Conservation (phyloP, 2,888 invertebrate species). For the Camptogramma bilineatum region DNA sequence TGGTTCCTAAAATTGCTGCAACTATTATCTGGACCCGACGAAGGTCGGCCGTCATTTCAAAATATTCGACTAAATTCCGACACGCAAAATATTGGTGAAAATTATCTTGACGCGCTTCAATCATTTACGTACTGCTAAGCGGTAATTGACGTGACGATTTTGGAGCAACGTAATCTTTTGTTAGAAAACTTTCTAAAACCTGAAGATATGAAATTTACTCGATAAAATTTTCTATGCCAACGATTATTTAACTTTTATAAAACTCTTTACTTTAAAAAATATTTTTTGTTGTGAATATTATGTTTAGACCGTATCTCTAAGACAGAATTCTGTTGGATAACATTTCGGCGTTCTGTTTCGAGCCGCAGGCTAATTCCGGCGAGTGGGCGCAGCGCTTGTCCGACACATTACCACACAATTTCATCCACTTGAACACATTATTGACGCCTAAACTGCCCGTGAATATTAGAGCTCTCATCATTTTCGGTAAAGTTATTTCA, state of each 20-base stretch:
- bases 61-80: conserved; percentile 79
- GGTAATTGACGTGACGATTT: conserved; percentile 15
- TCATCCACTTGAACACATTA: conserved; percentile 65
- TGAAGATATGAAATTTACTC: too few relatives aligned
- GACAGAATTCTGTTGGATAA: conserved; percentile 27
- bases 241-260: too few relatives aligned
- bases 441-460: conserved; percentile 40
- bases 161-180: not conserved
- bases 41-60: conserved; percentile 78
- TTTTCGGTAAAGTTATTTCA: conserved; percentile 29
- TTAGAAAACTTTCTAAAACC: too few relatives aligned
- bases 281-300: too few relatives aligned
- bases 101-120: conserved; percentile 50
- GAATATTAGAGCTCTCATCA: conserved; percentile 36
- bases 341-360: conserved; percentile 36
- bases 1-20: conserved; percentile 81
- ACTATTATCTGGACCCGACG: conserved; percentile 80
- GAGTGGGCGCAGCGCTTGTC: conserved; percentile 64
- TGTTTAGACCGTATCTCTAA: not conserved
- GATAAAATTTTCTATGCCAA: too few relatives aligned
- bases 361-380: conserved; percentile 54
- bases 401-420: conserved; percentile 78
- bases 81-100: conserved; percentile 79
- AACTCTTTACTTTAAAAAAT: too few relatives aligned
- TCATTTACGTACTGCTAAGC: conserved; percentile 15